phyloP scores from a whole-genome alignment of 1,140 invertebrate genomes.

The Drosophila triauraria region DNA sequence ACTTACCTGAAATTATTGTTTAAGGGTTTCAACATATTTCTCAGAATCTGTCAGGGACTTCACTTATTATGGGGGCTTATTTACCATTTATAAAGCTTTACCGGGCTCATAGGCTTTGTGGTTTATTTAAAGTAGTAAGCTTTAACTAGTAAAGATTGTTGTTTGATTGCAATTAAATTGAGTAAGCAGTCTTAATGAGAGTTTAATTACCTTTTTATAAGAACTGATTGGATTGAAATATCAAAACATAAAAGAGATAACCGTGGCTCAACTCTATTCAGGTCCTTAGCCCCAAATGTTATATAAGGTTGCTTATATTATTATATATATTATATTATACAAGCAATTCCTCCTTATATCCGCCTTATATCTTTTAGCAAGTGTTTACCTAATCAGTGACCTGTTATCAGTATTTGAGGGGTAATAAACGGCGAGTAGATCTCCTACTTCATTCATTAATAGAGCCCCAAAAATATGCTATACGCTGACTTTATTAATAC shows the following conservation, averaged over 20 bases:
- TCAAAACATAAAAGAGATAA: background rate
- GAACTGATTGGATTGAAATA: background rate
- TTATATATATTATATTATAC: background rate
- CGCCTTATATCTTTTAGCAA: background rate
- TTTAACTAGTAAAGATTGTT: background rate
- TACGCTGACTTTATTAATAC: no score
- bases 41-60: background rate
- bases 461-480: constrained; percentile 20
- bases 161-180: no score
- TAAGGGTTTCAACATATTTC: background rate
- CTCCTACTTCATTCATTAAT: background rate
- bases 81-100: background rate
- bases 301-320: no score
- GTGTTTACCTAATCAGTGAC: background rate
- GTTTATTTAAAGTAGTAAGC: background rate
- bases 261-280: no score
- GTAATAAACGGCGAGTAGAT: background rate
- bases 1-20: background rate
- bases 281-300: background rate
- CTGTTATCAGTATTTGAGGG: background rate
- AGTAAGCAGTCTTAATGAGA: no score
- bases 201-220: background rate
- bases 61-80: no score
- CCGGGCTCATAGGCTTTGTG: accelerated
- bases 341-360: background rate